A percentile compares a stretch with the other conserved stretches of the same genome.
Evolutionary conservation across 2,797 vertebrate genomes (phyloP).

Genomic region (Alosa sapidissima): DNA sequence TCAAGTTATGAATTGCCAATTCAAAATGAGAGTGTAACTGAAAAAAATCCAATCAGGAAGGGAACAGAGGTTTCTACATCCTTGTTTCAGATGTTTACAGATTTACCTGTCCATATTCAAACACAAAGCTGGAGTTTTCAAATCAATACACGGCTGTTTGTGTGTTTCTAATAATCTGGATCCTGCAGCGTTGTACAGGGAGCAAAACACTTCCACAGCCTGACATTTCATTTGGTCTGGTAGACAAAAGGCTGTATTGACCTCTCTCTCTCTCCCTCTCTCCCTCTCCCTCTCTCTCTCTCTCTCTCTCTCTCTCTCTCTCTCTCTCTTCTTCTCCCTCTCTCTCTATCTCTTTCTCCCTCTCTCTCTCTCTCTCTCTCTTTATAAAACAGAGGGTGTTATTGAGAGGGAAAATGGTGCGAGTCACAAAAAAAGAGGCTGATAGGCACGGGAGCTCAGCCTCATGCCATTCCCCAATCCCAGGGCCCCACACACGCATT

Average conservation of each 20-base stretch:
- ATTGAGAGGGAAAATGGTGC: slow-evolving; percentile 17
- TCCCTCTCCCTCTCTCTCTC: not conserved
- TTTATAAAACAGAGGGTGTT: not conserved
- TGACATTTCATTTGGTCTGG: not conserved
- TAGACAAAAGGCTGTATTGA: slow-evolving; percentile 5
- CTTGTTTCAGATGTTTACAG: too few relatives aligned
- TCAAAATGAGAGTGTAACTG: too few relatives aligned
- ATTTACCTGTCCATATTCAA: too few relatives aligned
- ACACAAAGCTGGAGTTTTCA: too few relatives aligned
- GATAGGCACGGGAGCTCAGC: not conserved
- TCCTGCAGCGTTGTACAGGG: not conserved
- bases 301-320: not conserved
- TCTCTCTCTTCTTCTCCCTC: not conserved
- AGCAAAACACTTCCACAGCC: not conserved
- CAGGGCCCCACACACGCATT: too few relatives aligned
- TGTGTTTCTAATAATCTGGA: not conserved
- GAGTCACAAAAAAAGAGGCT: not conserved
- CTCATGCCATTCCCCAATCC: too few relatives aligned
- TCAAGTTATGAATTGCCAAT: too few relatives aligned
- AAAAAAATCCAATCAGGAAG: too few relatives aligned
- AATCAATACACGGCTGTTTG: too few relatives aligned
- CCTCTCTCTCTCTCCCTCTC: not conserved
- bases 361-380: not conserved
- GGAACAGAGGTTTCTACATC: too few relatives aligned
- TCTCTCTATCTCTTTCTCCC: not conserved